These are phyloP conservation scores for Xestia ashworthii DNA, from an alignment of 2,888 invertebrate genomes.

Conservation along the genomic window DNA sequence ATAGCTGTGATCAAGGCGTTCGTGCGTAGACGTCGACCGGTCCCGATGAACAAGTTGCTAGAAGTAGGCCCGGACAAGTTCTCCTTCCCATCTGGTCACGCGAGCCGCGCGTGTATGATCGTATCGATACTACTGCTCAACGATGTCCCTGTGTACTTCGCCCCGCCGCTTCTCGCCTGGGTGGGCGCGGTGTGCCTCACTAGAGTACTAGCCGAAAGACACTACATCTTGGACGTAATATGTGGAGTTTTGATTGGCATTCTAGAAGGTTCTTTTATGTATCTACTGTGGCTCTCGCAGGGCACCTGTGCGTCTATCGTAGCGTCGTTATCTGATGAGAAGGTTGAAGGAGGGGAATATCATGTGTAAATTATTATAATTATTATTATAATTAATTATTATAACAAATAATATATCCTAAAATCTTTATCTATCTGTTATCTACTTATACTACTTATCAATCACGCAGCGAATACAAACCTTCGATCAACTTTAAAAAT, in stretches of 20 bases:
- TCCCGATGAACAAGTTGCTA: slow-evolving; percentile 92
- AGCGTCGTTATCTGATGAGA: slow-evolving; percentile 92
- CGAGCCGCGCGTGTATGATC: slow-evolving; percentile 95
- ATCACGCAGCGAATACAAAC: slow-evolving; percentile 12
- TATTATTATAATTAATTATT: too few relatives aligned
- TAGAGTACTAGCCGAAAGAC: slow-evolving; percentile 95
- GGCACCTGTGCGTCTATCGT: slow-evolving; percentile 91
- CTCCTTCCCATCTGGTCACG: slow-evolving; percentile 98
- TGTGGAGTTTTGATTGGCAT: slow-evolving; percentile 94
- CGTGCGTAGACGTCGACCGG: slow-evolving; percentile 94
- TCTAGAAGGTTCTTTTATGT: slow-evolving; percentile 92
- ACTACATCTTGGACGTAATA: slow-evolving; percentile 96
- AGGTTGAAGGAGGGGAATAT: slow-evolving; percentile 92
- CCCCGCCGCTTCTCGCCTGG: slow-evolving; percentile 94
- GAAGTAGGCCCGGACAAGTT: slow-evolving; percentile 96
- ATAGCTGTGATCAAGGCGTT: slow-evolving; percentile 95
- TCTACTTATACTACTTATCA: neutral
- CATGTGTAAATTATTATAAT: slow-evolving; percentile 88
- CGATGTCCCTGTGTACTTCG: slow-evolving; percentile 86
- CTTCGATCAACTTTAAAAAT: neutral
- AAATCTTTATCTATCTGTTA: neutral
- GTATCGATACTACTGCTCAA: slow-evolving; percentile 93
- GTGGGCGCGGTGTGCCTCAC: slow-evolving; percentile 93
- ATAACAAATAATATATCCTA: slow-evolving; percentile 15
- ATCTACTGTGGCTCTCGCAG: slow-evolving; percentile 93